Evolutionary conservation across 1,140 invertebrate species (phyloP).

Genomic region (Gonatopus flavifemur): DNA sequence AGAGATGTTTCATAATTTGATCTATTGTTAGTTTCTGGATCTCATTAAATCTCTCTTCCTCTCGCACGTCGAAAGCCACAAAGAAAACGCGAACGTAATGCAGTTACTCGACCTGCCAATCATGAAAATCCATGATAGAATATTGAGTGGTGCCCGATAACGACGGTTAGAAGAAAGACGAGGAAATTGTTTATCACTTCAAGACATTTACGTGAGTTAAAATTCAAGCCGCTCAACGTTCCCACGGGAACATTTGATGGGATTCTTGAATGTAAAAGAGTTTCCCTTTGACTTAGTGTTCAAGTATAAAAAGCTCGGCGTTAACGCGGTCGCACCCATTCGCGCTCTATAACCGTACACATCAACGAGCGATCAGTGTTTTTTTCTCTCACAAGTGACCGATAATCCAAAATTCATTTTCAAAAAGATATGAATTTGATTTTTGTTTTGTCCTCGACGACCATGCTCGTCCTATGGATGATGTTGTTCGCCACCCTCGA

Average conservation of each 20-base stretch:
- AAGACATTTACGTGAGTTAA: conserved; percentile 27
- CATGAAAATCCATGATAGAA: conserved; percentile 21
- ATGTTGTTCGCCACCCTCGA: too few species aligned
- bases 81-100: conserved; percentile 16
- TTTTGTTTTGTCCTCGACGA: conserved; percentile 8
- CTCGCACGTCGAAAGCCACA: not conserved
- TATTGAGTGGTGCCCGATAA: conserved; percentile 24
- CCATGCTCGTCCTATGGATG: conserved; percentile 21
- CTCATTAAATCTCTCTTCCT: not conserved
- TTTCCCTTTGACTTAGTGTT: too few species aligned
- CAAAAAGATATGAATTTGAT: conserved; percentile 26
- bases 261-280: conserved; percentile 10
- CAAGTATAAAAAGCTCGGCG: conserved; percentile 29
- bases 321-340: conserved; percentile 10
- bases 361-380: too few species aligned
- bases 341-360: too few species aligned
- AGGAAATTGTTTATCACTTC: conserved; percentile 33
- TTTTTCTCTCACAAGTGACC: too few species aligned
- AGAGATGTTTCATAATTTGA: too few species aligned
- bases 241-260: not conserved
- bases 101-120: conserved; percentile 31
- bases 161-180: not conserved
- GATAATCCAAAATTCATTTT: not conserved
- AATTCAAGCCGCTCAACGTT: conserved; percentile 26
- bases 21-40: not conserved